Conservation (phyloP, 2,797 vertebrate species). For the Pteronotus mesoamericanus region DNA sequence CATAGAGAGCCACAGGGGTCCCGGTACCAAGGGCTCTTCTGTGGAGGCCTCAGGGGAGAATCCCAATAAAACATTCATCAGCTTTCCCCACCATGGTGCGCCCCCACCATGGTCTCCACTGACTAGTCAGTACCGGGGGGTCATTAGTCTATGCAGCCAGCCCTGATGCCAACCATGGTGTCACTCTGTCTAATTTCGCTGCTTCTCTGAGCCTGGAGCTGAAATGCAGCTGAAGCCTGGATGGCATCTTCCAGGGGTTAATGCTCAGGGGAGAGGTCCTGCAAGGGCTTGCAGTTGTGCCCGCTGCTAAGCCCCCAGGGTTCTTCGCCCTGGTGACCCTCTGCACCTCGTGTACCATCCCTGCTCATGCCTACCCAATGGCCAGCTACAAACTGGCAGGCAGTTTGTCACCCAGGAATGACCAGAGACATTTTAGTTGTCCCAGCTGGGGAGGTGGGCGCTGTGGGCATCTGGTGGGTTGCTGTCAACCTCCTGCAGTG, state of each 20-base stretch:
- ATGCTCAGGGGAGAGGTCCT: neutral
- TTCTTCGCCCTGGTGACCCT: neutral
- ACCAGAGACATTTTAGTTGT: neutral
- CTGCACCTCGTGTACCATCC: neutral
- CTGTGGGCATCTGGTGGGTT: neutral
- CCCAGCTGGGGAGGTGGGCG: rapidly evolving
- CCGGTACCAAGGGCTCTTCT: neutral
- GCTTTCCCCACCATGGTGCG: neutral
- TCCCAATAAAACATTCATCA: neutral
- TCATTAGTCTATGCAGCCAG: neutral
- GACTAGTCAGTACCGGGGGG: neutral
- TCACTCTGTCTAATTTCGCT: neutral
- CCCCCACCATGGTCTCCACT: neutral
- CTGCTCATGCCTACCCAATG: neutral
- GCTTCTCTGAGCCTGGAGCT: neutral
- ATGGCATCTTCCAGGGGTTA: neutral
- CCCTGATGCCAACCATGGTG: neutral
- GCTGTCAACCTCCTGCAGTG: rapidly evolving
- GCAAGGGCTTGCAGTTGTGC: neutral
- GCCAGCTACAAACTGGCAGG: neutral
- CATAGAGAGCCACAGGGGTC: neutral
- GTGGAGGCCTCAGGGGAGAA: neutral
- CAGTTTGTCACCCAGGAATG: neutral
- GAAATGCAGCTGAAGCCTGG: neutral
- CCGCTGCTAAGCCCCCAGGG: neutral